phyloP scores from a whole-genome alignment of 37 sponge, comb jelly and placozoan genomes.

The Hormiphora californensis region DNA sequence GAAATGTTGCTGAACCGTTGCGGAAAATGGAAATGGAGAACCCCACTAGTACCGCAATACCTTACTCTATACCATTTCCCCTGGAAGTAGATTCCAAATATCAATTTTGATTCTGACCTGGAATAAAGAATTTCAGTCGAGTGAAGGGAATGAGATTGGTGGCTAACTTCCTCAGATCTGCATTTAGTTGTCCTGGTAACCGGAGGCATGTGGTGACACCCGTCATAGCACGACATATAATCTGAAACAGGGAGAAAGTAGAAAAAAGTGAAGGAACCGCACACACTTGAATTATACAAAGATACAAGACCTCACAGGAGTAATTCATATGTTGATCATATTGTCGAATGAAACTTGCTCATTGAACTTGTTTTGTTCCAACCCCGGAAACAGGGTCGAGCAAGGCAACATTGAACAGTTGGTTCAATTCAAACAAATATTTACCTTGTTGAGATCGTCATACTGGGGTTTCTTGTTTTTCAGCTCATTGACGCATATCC shows the following conservation, averaged over 20 bases:
- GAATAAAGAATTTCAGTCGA: conserved; percentile 1
- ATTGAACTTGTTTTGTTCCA: no score
- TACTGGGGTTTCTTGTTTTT: not conserved
- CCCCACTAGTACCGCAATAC: not conserved
- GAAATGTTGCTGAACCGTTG: not conserved
- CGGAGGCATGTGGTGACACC: conserved; percentile 2
- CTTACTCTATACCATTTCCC: not conserved
- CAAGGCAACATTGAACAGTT: no score
- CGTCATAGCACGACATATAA: conserved; percentile 21
- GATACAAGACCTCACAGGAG: no score
- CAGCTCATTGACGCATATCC: not conserved
- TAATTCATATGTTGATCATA: no score
- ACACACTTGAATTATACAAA: no score
- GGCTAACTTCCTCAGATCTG: conserved; percentile 1
- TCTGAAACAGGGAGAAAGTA: no score
- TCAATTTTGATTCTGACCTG: no score
- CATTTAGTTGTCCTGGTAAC: not conserved
- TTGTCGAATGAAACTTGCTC: no score
- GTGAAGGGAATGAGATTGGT: not conserved
- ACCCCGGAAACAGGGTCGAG: no score
- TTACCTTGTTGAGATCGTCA: not conserved
- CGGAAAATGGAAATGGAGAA: not conserved
- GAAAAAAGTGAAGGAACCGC: no score
- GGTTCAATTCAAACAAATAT: no score
- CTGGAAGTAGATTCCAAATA: not conserved